phyloP scores from a whole-genome alignment of 2,888 invertebrate species.

The Dermolepida albohirtum region DNA sequence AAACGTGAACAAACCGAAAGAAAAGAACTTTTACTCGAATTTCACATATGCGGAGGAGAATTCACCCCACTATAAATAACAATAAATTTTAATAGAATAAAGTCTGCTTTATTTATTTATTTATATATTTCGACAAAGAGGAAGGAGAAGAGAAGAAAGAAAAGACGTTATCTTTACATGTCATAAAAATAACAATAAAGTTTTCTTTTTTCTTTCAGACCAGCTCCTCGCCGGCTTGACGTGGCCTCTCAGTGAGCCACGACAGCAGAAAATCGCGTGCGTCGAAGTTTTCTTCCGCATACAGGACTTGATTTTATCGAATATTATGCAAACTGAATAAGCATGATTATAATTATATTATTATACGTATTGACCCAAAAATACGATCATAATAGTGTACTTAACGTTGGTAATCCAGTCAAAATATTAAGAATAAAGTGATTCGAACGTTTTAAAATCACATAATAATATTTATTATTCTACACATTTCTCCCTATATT shows the following conservation, averaged over 20 bases:
- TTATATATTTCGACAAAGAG: slow-evolving; percentile 24
- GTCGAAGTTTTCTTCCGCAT: slow-evolving; percentile 21
- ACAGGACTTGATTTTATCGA: slow-evolving; percentile 32
- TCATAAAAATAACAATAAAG: slow-evolving; percentile 30
- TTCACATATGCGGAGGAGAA: neutral
- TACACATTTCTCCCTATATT: too few relatives aligned
- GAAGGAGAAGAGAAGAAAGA: neutral
- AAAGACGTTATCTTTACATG: slow-evolving; percentile 28
- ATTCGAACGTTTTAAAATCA: neutral
- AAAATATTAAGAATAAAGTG: neutral
- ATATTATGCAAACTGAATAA: slow-evolving; percentile 35
- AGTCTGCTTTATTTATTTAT: slow-evolving; percentile 29
- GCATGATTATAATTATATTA: slow-evolving; percentile 21
- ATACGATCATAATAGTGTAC: neutral
- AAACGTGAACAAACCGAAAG: neutral
- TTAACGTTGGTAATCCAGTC: neutral
- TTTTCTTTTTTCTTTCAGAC: slow-evolving; percentile 28
- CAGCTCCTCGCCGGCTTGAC: neutral
- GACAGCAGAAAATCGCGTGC: slow-evolving; percentile 31
- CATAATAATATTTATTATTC: too few relatives aligned
- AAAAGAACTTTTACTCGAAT: neutral
- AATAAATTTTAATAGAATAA: slow-evolving; percentile 32
- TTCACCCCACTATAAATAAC: slow-evolving; percentile 24
- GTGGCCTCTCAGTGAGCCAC: neutral
- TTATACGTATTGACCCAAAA: slow-evolving; percentile 20